phyloP scores from a whole-genome alignment of 2,797 vertebrate species.

The Cyclopterus lumpus region DNA sequence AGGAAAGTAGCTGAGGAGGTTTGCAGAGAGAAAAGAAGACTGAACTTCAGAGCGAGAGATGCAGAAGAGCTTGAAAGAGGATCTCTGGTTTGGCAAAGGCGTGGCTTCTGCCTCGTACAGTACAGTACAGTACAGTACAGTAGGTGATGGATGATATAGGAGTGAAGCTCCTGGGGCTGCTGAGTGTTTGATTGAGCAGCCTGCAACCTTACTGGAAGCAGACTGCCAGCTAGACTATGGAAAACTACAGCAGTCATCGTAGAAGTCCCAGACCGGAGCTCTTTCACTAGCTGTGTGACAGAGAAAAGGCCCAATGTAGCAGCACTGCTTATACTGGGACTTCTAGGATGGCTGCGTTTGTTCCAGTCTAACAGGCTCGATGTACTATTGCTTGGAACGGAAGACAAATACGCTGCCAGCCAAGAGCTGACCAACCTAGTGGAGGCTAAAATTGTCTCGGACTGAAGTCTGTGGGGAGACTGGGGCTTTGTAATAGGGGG shows the following conservation, averaged over 20 bases:
- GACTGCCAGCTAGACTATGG: constrained; percentile 10
- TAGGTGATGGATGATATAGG: constrained; percentile 50
- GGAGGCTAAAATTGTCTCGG: constrained; percentile 39
- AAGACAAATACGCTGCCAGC: constrained; percentile 34
- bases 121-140: constrained; percentile 45
- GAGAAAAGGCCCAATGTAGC: neutral
- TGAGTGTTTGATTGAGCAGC: constrained; percentile 61
- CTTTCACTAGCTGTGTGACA: neutral
- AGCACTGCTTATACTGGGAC: constrained; percentile 25
- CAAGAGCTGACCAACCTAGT: constrained; percentile 39
- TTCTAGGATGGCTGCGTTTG: constrained; percentile 49
- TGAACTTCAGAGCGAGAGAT: constrained; percentile 62
- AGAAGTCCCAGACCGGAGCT: constrained; percentile 36
- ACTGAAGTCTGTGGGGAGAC: constrained; percentile 67
- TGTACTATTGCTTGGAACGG: constrained; percentile 18
- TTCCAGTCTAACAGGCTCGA: constrained; percentile 27
- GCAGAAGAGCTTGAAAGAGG: constrained; percentile 62
- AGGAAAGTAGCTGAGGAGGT: constrained; percentile 46
- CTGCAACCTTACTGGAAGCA: constrained; percentile 50
- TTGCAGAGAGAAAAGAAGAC: constrained; percentile 61
- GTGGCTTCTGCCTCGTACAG: constrained; percentile 70
- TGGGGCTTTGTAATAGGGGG: constrained; percentile 71
- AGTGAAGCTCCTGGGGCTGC: constrained; percentile 72
- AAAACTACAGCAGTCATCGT: constrained; percentile 33
- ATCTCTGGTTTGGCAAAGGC: constrained; percentile 79